Evolutionary conservation across 2,113 vertebrate species (phyloP).

Genomic region (Protobothrops flavoviridis): DNA sequence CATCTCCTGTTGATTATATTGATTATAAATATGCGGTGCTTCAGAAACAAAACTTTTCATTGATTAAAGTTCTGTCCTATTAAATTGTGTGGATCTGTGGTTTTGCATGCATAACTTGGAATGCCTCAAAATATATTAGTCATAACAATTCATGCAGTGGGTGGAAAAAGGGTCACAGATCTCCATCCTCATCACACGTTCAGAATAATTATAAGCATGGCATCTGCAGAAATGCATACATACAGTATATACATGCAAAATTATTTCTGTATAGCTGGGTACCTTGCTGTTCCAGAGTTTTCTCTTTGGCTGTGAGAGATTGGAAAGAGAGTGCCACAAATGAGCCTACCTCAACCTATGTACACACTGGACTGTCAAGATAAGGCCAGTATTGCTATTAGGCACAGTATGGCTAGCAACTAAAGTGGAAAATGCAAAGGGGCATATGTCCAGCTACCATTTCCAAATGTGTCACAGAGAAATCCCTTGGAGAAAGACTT

Average conservation of each 20-base stretch:
- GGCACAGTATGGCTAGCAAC: not conserved
- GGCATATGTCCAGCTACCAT: not conserved
- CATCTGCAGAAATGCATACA: not conserved
- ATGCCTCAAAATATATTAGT: not conserved
- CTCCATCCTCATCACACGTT: not conserved
- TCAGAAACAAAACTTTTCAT: slow-evolving; percentile 31
- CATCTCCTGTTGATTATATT: slow-evolving; percentile 32
- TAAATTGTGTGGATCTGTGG: not conserved
- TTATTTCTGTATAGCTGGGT: not conserved
- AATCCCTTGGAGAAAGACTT: not conserved
- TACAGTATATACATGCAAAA: not conserved
- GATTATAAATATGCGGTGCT: slow-evolving; percentile 39
- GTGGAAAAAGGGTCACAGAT: not conserved
- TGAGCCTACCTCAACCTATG: not conserved
- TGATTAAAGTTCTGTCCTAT: slow-evolving; percentile 18
- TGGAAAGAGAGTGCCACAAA: not conserved
- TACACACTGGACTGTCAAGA: not conserved
- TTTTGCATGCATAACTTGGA: not conserved
- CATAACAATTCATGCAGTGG: not conserved
- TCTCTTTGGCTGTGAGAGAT: not conserved
- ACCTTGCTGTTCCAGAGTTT: not conserved
- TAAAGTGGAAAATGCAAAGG: not conserved
- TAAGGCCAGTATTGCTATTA: not conserved
- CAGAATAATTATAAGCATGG: not conserved
- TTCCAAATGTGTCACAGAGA: not conserved